phyloP scores from a whole-genome alignment of 2,113 vertebrate genomes.

The Cyanoramphus novaezelandiae region DNA sequence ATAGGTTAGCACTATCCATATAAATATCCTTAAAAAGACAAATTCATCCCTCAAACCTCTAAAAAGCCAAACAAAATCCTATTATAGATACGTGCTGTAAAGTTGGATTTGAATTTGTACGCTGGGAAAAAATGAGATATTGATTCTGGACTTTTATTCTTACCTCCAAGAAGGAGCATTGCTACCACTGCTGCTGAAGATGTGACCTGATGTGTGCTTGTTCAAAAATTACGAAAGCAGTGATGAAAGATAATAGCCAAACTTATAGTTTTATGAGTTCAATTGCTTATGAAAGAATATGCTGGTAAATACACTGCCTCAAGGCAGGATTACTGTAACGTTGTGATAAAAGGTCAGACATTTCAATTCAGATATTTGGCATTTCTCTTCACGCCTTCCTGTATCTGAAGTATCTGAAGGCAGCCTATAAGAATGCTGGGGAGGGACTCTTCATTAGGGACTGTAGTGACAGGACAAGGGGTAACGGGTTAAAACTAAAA shows the following conservation, averaged over 20 bases:
- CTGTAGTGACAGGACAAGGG: too few species aligned
- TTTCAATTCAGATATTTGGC: neutral
- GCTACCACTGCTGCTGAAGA: neutral
- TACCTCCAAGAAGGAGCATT: neutral
- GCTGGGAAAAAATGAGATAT: neutral
- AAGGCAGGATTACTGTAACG: neutral
- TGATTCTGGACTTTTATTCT: neutral
- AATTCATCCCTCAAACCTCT: neutral
- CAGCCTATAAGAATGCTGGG: too few species aligned
- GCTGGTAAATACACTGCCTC: neutral
- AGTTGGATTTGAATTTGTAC: neutral
- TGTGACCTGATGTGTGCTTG: neutral
- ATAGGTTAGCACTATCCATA: neutral
- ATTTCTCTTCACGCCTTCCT: neutral
- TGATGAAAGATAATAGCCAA: neutral
- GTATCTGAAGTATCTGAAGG: too few species aligned
- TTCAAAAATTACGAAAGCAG: neutral
- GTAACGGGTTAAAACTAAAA: too few species aligned
- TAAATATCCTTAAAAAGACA: neutral
- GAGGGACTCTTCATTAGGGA: too few species aligned
- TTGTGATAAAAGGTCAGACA: neutral
- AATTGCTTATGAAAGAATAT: neutral
- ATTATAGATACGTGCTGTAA: neutral
- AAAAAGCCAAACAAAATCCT: neutral
- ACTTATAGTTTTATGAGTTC: neutral